phyloP scores from a whole-genome alignment of 2,113 vertebrate genomes.

The Carlito syrichta region DNA sequence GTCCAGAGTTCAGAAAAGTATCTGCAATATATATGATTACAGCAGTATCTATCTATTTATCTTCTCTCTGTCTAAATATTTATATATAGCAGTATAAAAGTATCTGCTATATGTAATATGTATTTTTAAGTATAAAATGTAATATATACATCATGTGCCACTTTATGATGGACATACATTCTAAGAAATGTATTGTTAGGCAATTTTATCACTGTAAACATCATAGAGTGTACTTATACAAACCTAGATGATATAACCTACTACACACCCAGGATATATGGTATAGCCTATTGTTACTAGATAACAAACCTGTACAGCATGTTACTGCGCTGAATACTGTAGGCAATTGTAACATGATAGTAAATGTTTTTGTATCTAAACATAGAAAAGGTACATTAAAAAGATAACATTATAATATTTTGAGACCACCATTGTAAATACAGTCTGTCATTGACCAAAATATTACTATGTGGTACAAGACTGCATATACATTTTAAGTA shows the following conservation, averaged over 20 bases:
- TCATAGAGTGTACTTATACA: neutral
- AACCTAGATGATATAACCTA: neutral
- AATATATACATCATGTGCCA: neutral
- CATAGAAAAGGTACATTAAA: neutral
- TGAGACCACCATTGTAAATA: neutral
- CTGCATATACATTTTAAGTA: neutral
- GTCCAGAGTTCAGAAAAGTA: neutral
- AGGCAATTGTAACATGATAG: neutral
- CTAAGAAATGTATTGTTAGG: neutral
- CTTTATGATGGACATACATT: neutral
- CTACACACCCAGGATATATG: neutral
- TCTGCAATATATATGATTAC: no score
- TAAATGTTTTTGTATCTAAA: neutral
- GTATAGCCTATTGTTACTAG: neutral
- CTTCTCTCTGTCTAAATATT: no score
- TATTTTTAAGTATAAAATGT: neutral
- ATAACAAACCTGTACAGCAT: neutral
- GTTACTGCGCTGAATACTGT: neutral
- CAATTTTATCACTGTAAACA: neutral
- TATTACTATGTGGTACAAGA: neutral
- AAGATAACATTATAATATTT: neutral
- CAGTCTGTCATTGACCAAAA: neutral
- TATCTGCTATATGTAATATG: no score
- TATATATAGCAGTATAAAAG: no score
- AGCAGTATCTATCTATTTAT: no score